Conservation (phyloP, 1,140 invertebrate species). For the Chymomyza costata region DNA sequence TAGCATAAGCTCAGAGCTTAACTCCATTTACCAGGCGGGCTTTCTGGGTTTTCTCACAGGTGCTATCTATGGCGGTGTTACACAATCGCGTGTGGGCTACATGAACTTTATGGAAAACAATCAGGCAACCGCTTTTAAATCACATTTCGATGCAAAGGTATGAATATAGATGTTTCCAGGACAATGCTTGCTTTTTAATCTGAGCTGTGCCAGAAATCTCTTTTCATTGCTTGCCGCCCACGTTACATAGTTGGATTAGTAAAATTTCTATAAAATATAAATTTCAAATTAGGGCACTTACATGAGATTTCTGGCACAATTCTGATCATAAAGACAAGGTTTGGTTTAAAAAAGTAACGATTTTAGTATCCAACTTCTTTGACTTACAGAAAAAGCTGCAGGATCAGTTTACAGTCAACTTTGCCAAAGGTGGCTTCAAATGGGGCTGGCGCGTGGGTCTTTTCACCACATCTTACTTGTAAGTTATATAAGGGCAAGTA, state of each 20-base stretch:
- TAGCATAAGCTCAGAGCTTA: conserved; percentile 78
- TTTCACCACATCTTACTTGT: conserved; percentile 82
- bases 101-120: conserved; percentile 84
- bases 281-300: too few relatives aligned
- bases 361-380: too few relatives aligned
- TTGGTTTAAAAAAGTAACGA: too few relatives aligned
- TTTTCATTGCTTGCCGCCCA: background rate
- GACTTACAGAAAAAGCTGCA: conserved; percentile 79
- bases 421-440: conserved; percentile 82
- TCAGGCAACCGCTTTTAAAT: conserved; percentile 81
- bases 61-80: conserved; percentile 79
- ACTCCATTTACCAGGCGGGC: conserved; percentile 78
- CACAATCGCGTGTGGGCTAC: conserved; percentile 78
- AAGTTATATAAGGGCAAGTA: conserved; percentile 53
- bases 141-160: conserved; percentile 82
- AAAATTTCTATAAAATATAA: too few relatives aligned
- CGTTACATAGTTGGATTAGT: too few relatives aligned
- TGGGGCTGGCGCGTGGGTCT: conserved; percentile 80
- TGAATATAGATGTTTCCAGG: conserved; percentile 3
- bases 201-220: background rate
- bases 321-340: too few relatives aligned
- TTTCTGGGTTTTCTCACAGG: conserved; percentile 78
- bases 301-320: too few relatives aligned
- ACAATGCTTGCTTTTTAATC: background rate
- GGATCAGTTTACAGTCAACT: conserved; percentile 79